Evolutionary conservation across 2,797 vertebrate species (phyloP).

Genomic region (Myotis myotis): DNA sequence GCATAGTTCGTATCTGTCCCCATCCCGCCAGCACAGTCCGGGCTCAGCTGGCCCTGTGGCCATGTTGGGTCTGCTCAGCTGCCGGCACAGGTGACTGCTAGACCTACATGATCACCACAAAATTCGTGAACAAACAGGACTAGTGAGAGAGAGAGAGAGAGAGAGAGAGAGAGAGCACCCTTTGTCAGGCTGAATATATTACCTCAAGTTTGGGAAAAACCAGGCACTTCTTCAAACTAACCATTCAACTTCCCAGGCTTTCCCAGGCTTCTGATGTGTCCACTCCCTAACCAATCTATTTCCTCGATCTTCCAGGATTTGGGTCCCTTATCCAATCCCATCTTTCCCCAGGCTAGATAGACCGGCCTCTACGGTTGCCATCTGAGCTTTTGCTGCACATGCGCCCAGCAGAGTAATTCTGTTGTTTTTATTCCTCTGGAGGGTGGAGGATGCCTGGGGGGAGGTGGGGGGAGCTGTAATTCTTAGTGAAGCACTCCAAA

Average conservation of each 20-base stretch:
- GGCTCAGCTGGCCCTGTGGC: neutral
- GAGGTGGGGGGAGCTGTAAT: rapidly evolving
- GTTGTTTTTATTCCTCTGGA: neutral
- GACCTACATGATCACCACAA: neutral
- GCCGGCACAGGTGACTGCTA: neutral
- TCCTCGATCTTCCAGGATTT: neutral
- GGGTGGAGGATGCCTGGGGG: neutral
- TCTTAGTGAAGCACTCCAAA: neutral
- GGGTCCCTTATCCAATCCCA: neutral
- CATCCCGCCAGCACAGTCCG: too few species aligned
- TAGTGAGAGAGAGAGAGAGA: neutral
- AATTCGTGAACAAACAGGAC: neutral
- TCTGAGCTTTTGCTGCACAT: neutral
- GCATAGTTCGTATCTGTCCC: neutral
- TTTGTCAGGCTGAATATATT: neutral
- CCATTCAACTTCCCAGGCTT: neutral
- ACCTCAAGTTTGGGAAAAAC: neutral
- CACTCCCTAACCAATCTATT: neutral
- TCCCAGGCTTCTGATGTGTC: neutral
- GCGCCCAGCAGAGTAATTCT: neutral
- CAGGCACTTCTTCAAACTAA: neutral
- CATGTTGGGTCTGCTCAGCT: neutral
- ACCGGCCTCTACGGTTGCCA: neutral
- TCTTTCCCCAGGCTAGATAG: neutral
- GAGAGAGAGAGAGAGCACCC: too few species aligned